These are phyloP conservation scores for Orycteropus afer DNA, from an alignment of 2,113 vertebrate species.

Conservation along the genomic window DNA sequence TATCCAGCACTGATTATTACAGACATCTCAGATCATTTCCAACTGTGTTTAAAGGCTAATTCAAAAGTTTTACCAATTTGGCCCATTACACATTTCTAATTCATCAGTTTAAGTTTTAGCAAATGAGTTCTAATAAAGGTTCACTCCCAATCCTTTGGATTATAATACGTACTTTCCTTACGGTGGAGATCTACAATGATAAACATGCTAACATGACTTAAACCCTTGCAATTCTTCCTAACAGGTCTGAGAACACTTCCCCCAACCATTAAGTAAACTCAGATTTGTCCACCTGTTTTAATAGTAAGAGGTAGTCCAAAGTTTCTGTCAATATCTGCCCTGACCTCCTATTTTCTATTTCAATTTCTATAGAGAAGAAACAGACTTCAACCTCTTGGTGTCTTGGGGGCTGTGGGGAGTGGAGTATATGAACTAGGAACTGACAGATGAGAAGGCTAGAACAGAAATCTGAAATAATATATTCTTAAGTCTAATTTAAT, in stretches of 20 bases:
- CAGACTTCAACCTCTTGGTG: neutral
- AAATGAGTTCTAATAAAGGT: neutral
- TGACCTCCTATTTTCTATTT: neutral
- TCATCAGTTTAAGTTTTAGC: neutral
- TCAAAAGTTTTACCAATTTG: conserved; percentile 32
- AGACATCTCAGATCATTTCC: neutral
- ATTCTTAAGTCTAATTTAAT: conserved; percentile 12
- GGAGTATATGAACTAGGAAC: neutral
- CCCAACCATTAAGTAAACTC: neutral
- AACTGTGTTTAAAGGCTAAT: neutral
- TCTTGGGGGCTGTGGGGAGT: neutral
- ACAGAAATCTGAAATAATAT: neutral
- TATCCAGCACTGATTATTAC: neutral
- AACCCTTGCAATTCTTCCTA: neutral
- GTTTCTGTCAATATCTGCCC: neutral
- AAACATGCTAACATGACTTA: neutral
- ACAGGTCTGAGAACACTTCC: neutral
- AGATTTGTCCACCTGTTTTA: conserved; percentile 3
- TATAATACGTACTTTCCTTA: neutral
- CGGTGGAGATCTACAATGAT: neutral
- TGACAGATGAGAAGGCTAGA: neutral
- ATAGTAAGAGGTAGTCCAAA: neutral
- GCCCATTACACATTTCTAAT: neutral
- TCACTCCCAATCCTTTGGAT: neutral
- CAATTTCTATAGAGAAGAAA: conserved; percentile 37